A percentile compares a stretch with the other conserved stretches of the same genome.
Conservation (phyloP, 1,140 invertebrate genomes). For the Drosophila saltans region DNA sequence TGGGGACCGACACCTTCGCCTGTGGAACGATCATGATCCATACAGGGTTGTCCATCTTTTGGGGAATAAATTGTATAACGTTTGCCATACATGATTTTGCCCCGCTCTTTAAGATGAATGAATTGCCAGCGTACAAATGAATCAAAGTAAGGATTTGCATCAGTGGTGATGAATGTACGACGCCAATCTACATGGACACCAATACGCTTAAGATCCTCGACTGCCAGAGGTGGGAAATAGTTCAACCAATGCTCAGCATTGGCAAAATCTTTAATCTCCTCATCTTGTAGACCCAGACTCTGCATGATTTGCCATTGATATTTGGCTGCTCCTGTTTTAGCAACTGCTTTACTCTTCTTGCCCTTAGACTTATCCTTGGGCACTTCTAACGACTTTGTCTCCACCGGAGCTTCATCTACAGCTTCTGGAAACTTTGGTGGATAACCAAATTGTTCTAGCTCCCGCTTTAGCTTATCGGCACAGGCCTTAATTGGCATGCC, state of each 20-base stretch:
- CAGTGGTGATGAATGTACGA: slow-evolving; percentile 98
- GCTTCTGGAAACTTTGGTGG: slow-evolving; percentile 95
- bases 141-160: slow-evolving; percentile 98
- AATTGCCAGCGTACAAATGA: slow-evolving; percentile 99
- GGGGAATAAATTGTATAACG: slow-evolving; percentile 98
- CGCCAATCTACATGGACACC: slow-evolving; percentile 98
- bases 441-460: slow-evolving; percentile 96
- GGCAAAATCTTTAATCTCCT: slow-evolving; percentile 97
- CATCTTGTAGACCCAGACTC: slow-evolving; percentile 93
- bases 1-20: slow-evolving; percentile 99
- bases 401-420: slow-evolving; percentile 83
- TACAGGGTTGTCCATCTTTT: slow-evolving; percentile 98
- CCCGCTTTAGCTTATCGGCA: slow-evolving; percentile 98
- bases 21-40: slow-evolving; percentile 98
- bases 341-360: slow-evolving; percentile 99
- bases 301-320: slow-evolving; percentile 99
- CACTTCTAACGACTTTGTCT: slow-evolving; percentile 84
- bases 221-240: slow-evolving; percentile 97
- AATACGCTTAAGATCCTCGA: slow-evolving; percentile 93
- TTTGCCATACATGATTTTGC: slow-evolving; percentile 98
- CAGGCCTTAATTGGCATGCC: slow-evolving; percentile 99
- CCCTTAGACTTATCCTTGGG: slow-evolving; percentile 98
- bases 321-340: slow-evolving; percentile 94
- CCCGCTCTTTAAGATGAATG: slow-evolving; percentile 91
- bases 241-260: slow-evolving; percentile 96